Base-by-base conservation (phyloP, 2,113 vertebrate species). In the Shinisaurus crocodilurus region DNA sequence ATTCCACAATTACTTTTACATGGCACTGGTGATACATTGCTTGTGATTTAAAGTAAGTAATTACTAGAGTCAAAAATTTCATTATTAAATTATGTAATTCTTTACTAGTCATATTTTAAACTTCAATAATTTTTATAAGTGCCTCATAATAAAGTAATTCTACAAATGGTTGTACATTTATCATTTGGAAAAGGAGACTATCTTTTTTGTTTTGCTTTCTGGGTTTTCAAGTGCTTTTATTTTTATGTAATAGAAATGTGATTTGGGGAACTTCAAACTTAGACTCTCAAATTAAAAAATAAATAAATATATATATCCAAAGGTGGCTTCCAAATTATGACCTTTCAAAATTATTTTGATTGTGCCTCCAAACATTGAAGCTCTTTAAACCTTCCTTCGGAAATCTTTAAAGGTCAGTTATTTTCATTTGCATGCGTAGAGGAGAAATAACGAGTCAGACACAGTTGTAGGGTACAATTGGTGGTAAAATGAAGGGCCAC, bases 1-100 rank as follows among this genome's bases (percentile, higher is more conserved):
- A 94, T 92, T 94, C 57, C 65, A 85, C 90, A 94, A 94, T 93
- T 94, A 84, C 69, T 90, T 95, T 93, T 76, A 94, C 86, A 69
- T 40, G 85, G 67, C 69, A 85, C 89, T 84, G 90, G 70, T 93
- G 93, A 95, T 93, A 27, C 37, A 87, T 88, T 92, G 80, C 80
- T 92, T 93, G 48, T 93, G 82, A 90, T 93, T 92, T 90, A 92
- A 94, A 93, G 43, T 88, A 83, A 88, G 90, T 89, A 93, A 94
- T 96, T 94, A 84, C 72, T 83, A 85, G 45, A 93, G 65, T 94
- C 77, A 93, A 96, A 95, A 94, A 32, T 69, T 87, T 95, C 50
- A 48, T 90, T 79, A 93, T 82, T 92, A 90, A 93, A 93, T 92
- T 29, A 88, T 76, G 15, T 54, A 84, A 89, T 92, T 82, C 72